Conservation (phyloP, 2,797 vertebrate species). For the Chromis chromis region DNA sequence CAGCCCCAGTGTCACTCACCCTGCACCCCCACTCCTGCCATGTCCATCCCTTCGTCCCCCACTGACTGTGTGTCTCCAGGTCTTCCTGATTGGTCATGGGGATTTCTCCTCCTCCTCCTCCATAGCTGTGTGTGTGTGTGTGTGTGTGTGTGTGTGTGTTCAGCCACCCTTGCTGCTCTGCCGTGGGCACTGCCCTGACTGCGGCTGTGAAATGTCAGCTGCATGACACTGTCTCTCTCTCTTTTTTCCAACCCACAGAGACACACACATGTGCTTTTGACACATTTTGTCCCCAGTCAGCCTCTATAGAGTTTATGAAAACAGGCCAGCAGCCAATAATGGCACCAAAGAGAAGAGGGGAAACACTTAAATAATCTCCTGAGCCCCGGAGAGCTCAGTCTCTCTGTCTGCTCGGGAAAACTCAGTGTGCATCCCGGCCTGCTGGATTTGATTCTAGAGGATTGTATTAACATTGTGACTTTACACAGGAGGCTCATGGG, state of each 20-base stretch:
- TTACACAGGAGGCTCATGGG: slow-evolving; percentile 49
- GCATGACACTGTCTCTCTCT: slow-evolving; percentile 16
- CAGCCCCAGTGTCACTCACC: slow-evolving; percentile 38
- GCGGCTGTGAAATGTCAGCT: slow-evolving; percentile 50
- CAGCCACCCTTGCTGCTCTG: slow-evolving; percentile 36
- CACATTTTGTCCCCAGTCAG: slow-evolving; percentile 42
- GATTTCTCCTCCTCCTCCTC: slow-evolving; percentile 67
- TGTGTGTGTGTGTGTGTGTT: slow-evolving; percentile 37
- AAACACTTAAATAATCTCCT: slow-evolving; percentile 75
- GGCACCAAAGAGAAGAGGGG: slow-evolving; percentile 51
- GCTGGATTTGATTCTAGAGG: slow-evolving; percentile 56
- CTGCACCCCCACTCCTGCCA: slow-evolving; percentile 41
- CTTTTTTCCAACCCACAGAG: slow-evolving; percentile 12
- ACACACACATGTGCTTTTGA: slow-evolving; percentile 38
- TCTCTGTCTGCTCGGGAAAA: slow-evolving; percentile 46
- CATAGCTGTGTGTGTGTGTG: slow-evolving; percentile 42
- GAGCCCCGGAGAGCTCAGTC: slow-evolving; percentile 48
- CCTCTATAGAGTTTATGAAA: slow-evolving; percentile 55
- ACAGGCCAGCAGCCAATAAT: slow-evolving; percentile 62
- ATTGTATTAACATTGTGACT: slow-evolving; percentile 51
- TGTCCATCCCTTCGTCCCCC: slow-evolving; percentile 61
- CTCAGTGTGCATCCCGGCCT: slow-evolving; percentile 58
- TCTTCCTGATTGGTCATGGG: slow-evolving; percentile 82
- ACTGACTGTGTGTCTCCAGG: slow-evolving; percentile 73
- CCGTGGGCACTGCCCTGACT: slow-evolving; percentile 49